Evolutionary conservation across 2,797 vertebrate genomes (phyloP).

Genomic region (Perodicticus potto): DNA sequence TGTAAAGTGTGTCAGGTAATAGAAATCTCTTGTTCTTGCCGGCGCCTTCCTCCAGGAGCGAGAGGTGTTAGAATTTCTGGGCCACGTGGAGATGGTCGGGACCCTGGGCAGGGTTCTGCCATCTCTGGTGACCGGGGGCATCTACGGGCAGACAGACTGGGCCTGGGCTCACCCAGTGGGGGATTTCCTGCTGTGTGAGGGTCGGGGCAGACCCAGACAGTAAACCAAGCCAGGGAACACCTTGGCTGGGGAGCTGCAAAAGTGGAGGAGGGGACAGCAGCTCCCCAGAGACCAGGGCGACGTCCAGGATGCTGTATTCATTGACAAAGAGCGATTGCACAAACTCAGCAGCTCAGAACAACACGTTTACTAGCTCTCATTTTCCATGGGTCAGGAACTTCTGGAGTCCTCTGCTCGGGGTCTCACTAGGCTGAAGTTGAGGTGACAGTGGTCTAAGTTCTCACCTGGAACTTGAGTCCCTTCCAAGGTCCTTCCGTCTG

Average conservation of each 20-base stretch:
- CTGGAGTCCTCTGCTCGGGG: background rate
- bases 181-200: slow-evolving; percentile 75
- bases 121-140: slow-evolving; percentile 62
- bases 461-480: background rate
- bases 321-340: background rate
- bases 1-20: background rate
- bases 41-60: too few species aligned
- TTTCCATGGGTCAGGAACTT: background rate
- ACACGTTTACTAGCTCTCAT: background rate
- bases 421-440: background rate
- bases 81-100: background rate
- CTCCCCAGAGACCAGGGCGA: background rate
- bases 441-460: background rate
- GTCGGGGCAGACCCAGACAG: slow-evolving; percentile 57
- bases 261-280: background rate
- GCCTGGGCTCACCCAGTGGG: slow-evolving; percentile 63
- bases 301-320: background rate
- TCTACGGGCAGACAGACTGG: slow-evolving; percentile 66
- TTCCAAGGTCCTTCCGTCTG: background rate
- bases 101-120: background rate
- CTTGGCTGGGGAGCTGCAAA: slow-evolving; percentile 27
- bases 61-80: background rate
- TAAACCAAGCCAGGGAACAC: slow-evolving; percentile 58
- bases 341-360: background rate
- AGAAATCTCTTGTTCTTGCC: background rate